These are phyloP conservation scores for Galeruca laticollis DNA, from an alignment of 2,888 invertebrate genomes.

Conservation along the genomic window DNA sequence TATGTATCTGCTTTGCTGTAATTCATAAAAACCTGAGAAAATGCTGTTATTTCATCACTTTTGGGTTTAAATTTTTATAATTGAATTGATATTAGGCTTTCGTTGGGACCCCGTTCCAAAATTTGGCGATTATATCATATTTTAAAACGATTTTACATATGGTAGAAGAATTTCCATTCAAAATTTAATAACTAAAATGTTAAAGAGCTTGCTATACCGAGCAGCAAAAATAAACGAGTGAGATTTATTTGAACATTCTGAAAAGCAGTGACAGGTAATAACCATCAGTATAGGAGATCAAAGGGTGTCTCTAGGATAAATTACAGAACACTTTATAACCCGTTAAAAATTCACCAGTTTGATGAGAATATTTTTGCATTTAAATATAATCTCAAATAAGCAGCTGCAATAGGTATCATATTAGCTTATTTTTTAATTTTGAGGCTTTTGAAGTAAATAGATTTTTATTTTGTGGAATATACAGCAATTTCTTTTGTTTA, in stretches of 20 bases:
- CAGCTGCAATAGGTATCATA: background rate
- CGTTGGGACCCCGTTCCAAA: too few relatives aligned
- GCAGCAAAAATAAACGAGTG: background rate
- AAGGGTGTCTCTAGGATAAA: constrained; percentile 18
- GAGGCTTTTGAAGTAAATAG: too few relatives aligned
- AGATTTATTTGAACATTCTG: constrained; percentile 11
- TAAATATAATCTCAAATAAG: background rate
- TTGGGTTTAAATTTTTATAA: too few relatives aligned
- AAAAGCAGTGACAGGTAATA: constrained; percentile 8
- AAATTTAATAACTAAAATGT: constrained; percentile 10
- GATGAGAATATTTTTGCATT: constrained; percentile 18
- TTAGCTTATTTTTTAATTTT: background rate
- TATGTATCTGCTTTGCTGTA: too few relatives aligned
- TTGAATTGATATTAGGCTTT: too few relatives aligned
- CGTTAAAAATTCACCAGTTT: constrained; percentile 8
- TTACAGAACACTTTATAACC: constrained; percentile 10
- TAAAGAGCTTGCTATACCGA: background rate
- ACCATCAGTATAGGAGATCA: constrained; percentile 14
- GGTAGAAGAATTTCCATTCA: background rate
- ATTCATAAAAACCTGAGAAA: too few relatives aligned
- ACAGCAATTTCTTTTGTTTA: too few relatives aligned
- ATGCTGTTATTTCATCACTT: too few relatives aligned
- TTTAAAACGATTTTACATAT: background rate
- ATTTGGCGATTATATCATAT: background rate
- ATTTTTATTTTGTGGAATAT: too few relatives aligned